A percentile compares a stretch with the other conserved stretches of the same genome.
These are phyloP conservation scores for Poecilobothrus nobilitatus DNA, from an alignment of 2,888 invertebrate genomes.

Conservation along the genomic window DNA sequence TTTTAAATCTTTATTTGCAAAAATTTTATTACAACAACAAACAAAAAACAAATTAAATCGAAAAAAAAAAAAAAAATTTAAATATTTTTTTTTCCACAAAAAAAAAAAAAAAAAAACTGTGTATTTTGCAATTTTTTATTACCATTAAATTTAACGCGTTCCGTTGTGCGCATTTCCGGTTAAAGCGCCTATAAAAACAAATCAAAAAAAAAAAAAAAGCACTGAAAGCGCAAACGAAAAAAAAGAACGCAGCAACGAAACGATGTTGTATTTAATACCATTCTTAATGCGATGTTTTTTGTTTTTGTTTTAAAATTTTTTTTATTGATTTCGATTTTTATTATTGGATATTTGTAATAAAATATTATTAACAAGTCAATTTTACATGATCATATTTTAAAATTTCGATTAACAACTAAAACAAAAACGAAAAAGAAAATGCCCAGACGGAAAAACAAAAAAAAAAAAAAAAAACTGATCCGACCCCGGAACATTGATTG, in stretches of 20 bases:
- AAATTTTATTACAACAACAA: too few species aligned
- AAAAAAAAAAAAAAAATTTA: too few species aligned
- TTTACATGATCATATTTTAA: background rate
- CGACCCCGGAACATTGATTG: too few species aligned
- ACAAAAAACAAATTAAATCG: too few species aligned
- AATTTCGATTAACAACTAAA: background rate
- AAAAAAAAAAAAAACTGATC: too few species aligned
- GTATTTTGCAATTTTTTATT: background rate
- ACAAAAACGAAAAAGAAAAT: too few species aligned
- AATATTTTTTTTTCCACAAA: too few species aligned
- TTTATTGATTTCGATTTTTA: background rate
- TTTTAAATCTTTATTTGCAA: too few species aligned
- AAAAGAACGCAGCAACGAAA: background rate
- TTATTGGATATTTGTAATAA: background rate
- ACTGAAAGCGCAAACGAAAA: background rate
- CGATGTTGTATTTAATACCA: too few species aligned
- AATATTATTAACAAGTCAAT: background rate
- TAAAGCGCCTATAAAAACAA: background rate
- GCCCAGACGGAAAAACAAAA: too few species aligned
- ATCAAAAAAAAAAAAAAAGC: background rate
- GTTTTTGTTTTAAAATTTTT: background rate
- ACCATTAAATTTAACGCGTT: background rate
- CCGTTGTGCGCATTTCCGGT: slow-evolving; percentile 8
- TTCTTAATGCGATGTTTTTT: background rate
- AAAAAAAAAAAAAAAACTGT: background rate